These are phyloP conservation scores for Diplazon laetatorius DNA, from an alignment of 2,888 invertebrate species.

Conservation along the genomic window DNA sequence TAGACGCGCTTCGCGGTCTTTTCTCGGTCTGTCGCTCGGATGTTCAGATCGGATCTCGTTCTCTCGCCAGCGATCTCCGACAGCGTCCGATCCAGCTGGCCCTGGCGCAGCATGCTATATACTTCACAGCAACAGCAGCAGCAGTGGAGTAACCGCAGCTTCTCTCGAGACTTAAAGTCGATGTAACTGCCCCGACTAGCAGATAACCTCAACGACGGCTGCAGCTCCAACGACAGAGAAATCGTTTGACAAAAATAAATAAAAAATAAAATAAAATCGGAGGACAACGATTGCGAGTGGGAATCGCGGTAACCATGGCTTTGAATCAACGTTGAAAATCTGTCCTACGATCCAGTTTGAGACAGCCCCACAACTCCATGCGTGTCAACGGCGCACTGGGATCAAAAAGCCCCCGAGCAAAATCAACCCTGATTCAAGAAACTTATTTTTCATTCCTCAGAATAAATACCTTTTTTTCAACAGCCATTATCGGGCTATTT, in stretches of 20 bases:
- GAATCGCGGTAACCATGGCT: conserved; percentile 66
- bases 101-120: conserved; percentile 21
- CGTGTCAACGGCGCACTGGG: too few species aligned
- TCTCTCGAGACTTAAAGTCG: conserved; percentile 61
- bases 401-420: too few species aligned
- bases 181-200: conserved; percentile 66
- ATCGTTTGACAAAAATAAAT: conserved; percentile 57
- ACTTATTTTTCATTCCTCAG: too few species aligned
- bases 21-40: conserved; percentile 70
- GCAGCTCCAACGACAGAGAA: conserved; percentile 36
- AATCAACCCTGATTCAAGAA: too few species aligned
- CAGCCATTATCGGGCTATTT: too few species aligned
- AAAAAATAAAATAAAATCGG: too few species aligned
- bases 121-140: conserved; percentile 12
- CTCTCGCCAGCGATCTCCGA: conserved; percentile 54
- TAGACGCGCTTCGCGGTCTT: conserved; percentile 47
- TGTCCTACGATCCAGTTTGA: conserved; percentile 65
- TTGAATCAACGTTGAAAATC: conserved; percentile 68
- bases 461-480: too few species aligned
- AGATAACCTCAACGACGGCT: conserved; percentile 65
- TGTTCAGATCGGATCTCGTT: conserved; percentile 76
- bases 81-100: conserved; percentile 27
- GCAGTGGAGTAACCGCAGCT: conserved; percentile 25
- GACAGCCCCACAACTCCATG: conserved; percentile 3
- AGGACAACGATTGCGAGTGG: too few species aligned